Evolutionary conservation across 2,888 invertebrate species (phyloP), one percentile per base, ranked within the genome.

Genomic region (Agrotis puta): DNA sequence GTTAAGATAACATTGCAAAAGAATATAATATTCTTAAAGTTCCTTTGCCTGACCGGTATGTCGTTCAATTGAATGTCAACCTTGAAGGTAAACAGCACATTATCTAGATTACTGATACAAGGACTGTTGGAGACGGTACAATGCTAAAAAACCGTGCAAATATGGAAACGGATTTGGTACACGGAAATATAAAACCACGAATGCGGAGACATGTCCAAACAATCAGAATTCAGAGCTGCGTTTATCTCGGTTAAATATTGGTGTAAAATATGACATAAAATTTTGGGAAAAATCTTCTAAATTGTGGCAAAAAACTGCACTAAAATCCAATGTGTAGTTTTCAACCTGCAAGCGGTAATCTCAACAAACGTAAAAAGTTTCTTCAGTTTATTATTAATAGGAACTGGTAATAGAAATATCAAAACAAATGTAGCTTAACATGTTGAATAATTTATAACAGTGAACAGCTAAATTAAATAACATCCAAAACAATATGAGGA

Each of bases 41-140:
- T 45, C 33, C 39, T 58, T 76, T 43, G 48, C 59, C 45, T 61
- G 67, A 45, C 43, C n/a, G 22, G 5, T 11, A 16, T 24, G 22
- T 14, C 27, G 33, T 64, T 59, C 24, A 76, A 77, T 27, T 70
- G n/a, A 64, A 56, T 51, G 58, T 4, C 47, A 43, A 39, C 57
- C 61, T 59, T 58, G 53, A 71, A 77, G 51, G 18, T 43, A 61
- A 61, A 70, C 9, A 18, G 22, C 13, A 45, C 20, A 45, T 76
- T 50, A 71, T 59, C 63, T 65, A 66, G 33, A 72, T 72, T 62
- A 22, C 70, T 64, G 47, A 27, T 54, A 58, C 62, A 65, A 65
- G 53, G 77, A 33, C 33, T 11, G 20, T 24, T 53, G 14, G 1
- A 11, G 24, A 33, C 18, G 13, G 48, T 1, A 0, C 6, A 9